Percentiles rank a stretch among this genome's conserved stretches.
phyloP scores from a whole-genome alignment of 1,140 invertebrate species.

The Tetraneura akinire region DNA sequence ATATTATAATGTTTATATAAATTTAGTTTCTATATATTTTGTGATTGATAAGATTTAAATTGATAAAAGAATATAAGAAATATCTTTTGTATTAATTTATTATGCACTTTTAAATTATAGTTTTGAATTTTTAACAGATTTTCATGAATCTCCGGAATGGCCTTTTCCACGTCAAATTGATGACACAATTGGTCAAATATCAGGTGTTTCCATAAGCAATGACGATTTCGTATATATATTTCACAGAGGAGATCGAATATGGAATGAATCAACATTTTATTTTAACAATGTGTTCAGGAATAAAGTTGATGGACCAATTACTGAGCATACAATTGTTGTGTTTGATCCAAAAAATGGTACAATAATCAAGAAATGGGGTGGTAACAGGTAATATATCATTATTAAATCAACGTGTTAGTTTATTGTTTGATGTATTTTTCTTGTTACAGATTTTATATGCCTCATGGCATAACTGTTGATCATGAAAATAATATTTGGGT shows the following conservation, averaged over 20 bases:
- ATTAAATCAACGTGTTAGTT: not conserved
- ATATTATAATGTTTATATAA: no score
- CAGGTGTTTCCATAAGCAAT: constrained; percentile 75
- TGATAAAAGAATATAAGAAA: no score
- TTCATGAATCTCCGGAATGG: constrained; percentile 60
- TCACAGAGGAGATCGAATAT: constrained; percentile 75
- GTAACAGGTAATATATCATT: constrained; percentile 68
- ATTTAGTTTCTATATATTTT: no score
- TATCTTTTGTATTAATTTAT: no score
- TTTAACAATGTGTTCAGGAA: constrained; percentile 65
- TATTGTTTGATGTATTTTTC: not conserved
- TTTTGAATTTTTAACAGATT: constrained; percentile 38
- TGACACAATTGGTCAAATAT: constrained; percentile 73
- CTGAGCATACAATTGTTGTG: constrained; percentile 71
- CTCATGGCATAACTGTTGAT: constrained; percentile 90
- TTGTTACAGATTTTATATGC: constrained; percentile 80
- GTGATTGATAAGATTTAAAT: no score
- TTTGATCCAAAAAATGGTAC: constrained; percentile 72
- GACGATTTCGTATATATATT: constrained; percentile 79
- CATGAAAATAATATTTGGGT: constrained; percentile 80
- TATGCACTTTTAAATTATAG: not conserved
- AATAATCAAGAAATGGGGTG: constrained; percentile 76
- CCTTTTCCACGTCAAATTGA: constrained; percentile 58
- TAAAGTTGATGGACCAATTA: constrained; percentile 69
- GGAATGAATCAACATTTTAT: constrained; percentile 71